These are phyloP conservation scores for Ceyx melanurus DNA, from an alignment of 2,113 vertebrate species.

Conservation along the genomic window DNA sequence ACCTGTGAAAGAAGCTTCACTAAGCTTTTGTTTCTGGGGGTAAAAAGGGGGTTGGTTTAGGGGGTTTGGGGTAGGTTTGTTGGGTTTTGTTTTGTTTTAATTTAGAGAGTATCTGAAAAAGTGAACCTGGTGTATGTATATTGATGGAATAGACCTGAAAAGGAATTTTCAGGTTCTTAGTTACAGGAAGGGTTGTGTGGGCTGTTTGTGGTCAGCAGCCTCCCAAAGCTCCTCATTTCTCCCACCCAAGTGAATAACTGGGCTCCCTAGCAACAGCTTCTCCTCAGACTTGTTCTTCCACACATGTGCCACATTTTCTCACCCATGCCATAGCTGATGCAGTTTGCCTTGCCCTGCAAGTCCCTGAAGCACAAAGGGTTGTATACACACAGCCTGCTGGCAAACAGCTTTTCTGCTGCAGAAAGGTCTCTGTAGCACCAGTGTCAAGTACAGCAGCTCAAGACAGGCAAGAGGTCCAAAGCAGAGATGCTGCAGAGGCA, in stretches of 20 bases:
- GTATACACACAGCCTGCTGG: background rate
- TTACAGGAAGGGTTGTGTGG: background rate
- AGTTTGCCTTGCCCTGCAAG: too few species aligned
- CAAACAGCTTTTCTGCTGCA: background rate
- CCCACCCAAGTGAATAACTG: background rate
- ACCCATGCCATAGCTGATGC: too few species aligned
- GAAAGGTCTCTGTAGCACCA: background rate
- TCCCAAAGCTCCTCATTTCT: background rate
- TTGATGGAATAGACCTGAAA: background rate
- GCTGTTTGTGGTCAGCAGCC: background rate
- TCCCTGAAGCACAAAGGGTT: background rate
- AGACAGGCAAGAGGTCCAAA: background rate
- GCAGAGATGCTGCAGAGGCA: background rate
- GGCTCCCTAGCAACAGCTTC: background rate
- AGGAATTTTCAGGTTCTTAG: background rate
- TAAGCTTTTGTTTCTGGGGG: background rate
- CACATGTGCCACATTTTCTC: background rate
- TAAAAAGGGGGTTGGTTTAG: too few species aligned
- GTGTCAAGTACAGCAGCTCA: background rate
- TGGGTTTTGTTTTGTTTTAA: background rate
- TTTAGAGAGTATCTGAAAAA: background rate
- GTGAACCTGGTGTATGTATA: background rate
- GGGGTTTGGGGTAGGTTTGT: too few species aligned
- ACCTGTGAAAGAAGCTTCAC: background rate
- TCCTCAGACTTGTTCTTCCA: background rate